These are phyloP conservation scores for Hipposideros larvatus DNA, from an alignment of 2,797 vertebrate genomes.

Conservation along the genomic window DNA sequence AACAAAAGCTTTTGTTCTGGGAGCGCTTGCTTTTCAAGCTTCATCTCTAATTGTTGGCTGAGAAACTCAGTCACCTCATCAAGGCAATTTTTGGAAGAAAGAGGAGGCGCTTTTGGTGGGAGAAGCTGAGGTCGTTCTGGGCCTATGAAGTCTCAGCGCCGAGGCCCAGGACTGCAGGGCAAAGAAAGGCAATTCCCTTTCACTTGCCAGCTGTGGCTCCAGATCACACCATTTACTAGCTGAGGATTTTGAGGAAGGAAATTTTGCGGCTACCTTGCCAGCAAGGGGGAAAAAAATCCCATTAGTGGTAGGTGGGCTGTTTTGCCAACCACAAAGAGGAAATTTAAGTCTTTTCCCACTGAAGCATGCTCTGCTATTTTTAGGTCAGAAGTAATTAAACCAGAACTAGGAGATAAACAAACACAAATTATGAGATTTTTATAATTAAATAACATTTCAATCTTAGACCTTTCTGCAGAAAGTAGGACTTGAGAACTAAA, in stretches of 20 bases:
- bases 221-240: not conserved
- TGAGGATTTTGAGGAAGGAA: slow-evolving; percentile 69
- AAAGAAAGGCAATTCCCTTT: not conserved
- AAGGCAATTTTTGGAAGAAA: not conserved
- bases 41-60: not conserved
- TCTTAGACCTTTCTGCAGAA: not conserved
- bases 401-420: not conserved
- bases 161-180: not conserved
- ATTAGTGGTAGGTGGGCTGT: not conserved
- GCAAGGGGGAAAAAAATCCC: not conserved
- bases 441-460: not conserved
- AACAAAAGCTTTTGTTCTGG: not conserved
- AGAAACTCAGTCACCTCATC: not conserved
- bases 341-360: slow-evolving; percentile 43
- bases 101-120: not conserved
- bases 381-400: not conserved
- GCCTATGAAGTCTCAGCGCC: not conserved
- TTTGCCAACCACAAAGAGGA: slow-evolving; percentile 44
- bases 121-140: not conserved
- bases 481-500: not conserved
- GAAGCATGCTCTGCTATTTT: slow-evolving; percentile 1
- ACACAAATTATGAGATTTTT: slow-evolving; percentile 9
- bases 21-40: not conserved
- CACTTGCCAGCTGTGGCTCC: not conserved
- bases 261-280: slow-evolving; percentile 30